Percentiles rank a stretch among this genome's conserved stretches.
Evolutionary conservation across 2,888 invertebrate genomes (phyloP).

Genomic region (Chymomyza caudatula): DNA sequence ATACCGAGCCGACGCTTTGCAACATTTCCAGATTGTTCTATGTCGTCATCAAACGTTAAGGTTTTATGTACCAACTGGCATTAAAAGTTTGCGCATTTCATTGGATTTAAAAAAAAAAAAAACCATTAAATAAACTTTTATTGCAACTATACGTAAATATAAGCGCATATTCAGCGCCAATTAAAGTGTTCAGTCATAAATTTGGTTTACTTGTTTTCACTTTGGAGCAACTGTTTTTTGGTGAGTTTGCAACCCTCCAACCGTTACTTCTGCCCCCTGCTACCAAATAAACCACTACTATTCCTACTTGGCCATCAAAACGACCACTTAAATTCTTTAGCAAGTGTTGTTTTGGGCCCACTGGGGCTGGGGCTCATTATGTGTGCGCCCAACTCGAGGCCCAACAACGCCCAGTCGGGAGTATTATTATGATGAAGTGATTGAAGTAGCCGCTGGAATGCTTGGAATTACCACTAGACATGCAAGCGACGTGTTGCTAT

Average conservation of each 20-base stretch:
- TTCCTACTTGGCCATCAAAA: not conserved
- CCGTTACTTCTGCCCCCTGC: not conserved
- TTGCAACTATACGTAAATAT: not conserved
- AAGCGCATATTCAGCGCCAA: not conserved
- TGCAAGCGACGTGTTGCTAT: constrained; percentile 60
- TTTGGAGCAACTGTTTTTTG: not conserved
- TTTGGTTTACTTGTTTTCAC: not conserved
- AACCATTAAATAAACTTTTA: too few relatives aligned
- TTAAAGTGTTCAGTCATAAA: not conserved
- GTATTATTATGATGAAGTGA: constrained; percentile 59
- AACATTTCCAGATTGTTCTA: too few relatives aligned
- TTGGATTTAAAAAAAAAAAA: too few relatives aligned
- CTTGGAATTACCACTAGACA: constrained; percentile 53
- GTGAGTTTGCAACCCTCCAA: not conserved
- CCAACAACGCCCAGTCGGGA: not conserved
- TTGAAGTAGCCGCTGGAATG: constrained; percentile 50
- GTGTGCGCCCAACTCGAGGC: not conserved
- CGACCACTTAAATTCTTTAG: not conserved
- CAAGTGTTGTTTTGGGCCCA: not conserved
- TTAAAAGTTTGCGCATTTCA: too few relatives aligned
- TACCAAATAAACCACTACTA: not conserved
- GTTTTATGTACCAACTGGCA: too few relatives aligned
- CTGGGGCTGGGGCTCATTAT: not conserved
- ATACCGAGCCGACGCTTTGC: too few relatives aligned
- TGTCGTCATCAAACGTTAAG: too few relatives aligned